Evolutionary conservation across 2,113 vertebrate genomes (phyloP).

Genomic region (rabbit (Oryctolagus cuniculus)): DNA sequence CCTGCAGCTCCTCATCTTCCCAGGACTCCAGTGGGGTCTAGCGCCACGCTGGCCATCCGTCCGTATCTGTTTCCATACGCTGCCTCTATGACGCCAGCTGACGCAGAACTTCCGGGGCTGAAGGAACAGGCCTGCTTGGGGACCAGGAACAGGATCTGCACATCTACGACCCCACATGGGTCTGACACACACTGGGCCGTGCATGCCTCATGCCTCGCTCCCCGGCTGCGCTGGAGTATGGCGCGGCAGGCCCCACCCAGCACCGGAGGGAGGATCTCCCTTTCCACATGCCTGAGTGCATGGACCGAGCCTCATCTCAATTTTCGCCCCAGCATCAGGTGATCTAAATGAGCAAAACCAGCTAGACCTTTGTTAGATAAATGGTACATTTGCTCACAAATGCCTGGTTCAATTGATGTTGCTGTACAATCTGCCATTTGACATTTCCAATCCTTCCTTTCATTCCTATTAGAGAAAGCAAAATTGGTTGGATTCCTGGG

Average conservation of each 20-base stretch:
- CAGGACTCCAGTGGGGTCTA: background rate
- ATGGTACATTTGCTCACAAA: constrained; percentile 56
- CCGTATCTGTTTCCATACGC: background rate
- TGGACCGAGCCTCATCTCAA: background rate
- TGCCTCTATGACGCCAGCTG: background rate
- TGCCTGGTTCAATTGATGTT: constrained; percentile 64
- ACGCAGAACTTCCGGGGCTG: background rate
- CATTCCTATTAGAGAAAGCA: constrained; percentile 82
- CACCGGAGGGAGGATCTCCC: fast-evolving
- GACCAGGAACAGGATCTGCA: constrained; percentile 2
- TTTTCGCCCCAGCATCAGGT: constrained; percentile 2
- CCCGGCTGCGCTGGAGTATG: no score
- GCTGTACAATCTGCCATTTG: constrained; percentile 68
- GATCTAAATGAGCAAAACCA: constrained; percentile 75
- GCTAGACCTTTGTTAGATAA: constrained; percentile 75
- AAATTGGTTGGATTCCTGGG: constrained; percentile 85
- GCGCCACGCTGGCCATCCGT: background rate
- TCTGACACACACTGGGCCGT: fast-evolving
- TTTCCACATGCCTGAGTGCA: background rate
- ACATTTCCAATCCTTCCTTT: constrained; percentile 83
- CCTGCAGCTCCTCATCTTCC: background rate
- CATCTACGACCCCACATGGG: background rate
- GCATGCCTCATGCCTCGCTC: background rate
- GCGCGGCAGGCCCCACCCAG: background rate
- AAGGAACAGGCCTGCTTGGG: background rate